Evolutionary conservation across 2,797 vertebrate species (phyloP), one percentile per base, ranked within the genome.

Genomic region (Artibeus lituratus): DNA sequence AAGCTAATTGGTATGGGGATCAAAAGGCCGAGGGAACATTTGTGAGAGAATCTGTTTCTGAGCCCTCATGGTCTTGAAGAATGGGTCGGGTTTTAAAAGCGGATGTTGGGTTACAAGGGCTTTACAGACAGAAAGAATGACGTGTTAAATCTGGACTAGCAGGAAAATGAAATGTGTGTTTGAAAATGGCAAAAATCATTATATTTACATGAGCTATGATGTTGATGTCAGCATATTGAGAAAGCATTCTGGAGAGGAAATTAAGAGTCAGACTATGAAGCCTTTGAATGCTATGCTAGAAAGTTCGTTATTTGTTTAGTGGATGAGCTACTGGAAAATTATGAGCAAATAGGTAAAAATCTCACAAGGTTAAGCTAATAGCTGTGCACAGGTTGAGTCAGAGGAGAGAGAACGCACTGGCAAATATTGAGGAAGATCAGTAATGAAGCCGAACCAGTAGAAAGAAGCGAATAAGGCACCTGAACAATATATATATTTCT

Each of bases 321-420:
- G 18, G 57, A 65, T 81, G 85, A 84, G 24, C 73, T 73, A 35
- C 67, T 69, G 10, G 65, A 95, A 74, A 80, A 42, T 91, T 94
- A 51, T 84, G 26, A 78, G 35, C n/a, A 94, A 84, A 95, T 53
- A 70, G 49, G 35, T 76, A 37, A 94, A 77, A 87, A 77, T n/a
- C 37, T 80, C 69, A 51, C 11, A 59, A 76, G 29, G 51, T 87
- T 84, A 82, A 91, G 42, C 70, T 84, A 91, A 94, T 57, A 82
- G 35, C 37, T 76, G 10, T 37, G 10, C 18, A 87, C 29, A 91
- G 29, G 2, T 57, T 87, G 44, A 44, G 21, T 85, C n/a, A 67
- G 26, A 86, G 12, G 59, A 92, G 47, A 94, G 44, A 87, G 67
- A 77, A 59, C 18, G 70, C 18, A 26, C 24, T 37, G 0, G 57